Conservation (phyloP, 2,797 vertebrate genomes). For the Fistularia commersonii region DNA sequence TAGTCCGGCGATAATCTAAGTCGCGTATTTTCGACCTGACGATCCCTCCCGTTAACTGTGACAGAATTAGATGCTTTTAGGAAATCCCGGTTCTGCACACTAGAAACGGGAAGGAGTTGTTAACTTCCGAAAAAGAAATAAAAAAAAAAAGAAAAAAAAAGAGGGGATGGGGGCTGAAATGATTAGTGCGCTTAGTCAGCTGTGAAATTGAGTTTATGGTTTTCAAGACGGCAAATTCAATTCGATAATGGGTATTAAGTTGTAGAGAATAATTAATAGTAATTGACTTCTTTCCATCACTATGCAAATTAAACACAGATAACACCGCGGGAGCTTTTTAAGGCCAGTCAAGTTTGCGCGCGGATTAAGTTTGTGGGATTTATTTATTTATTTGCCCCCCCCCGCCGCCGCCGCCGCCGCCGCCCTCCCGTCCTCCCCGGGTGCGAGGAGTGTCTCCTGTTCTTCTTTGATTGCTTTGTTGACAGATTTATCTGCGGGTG, state of each 20-base stretch:
- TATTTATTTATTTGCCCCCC: constrained; percentile 10
- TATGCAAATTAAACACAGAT: constrained; percentile 77
- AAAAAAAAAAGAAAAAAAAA: not conserved
- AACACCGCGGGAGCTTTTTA: constrained; percentile 65
- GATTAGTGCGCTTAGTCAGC: constrained; percentile 76
- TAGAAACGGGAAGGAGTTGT: constrained; percentile 9
- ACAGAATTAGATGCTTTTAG: constrained; percentile 1
- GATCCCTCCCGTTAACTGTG: constrained; percentile 14
- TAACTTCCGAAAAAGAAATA: not conserved
- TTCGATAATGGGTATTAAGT: constrained; percentile 79
- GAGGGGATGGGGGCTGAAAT: constrained; percentile 39
- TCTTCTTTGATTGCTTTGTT: constrained; percentile 67
- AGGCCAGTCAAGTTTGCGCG: constrained; percentile 64
- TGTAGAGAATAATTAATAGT: constrained; percentile 78
- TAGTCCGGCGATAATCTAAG: constrained; percentile 2
- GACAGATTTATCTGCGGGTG: constrained; percentile 62
- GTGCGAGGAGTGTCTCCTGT: constrained; percentile 55
- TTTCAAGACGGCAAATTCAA: constrained; percentile 77
- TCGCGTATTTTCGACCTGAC: constrained; percentile 9
- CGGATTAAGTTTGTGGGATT: constrained; percentile 67
- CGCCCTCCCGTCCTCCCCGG: constrained; percentile 3
- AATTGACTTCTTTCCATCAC: constrained; percentile 78
- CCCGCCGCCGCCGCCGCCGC: not conserved
- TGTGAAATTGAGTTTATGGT: constrained; percentile 81
- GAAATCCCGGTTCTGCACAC: too few relatives aligned